Base-by-base conservation (phyloP, 1,140 invertebrate species). In the Drosophila chauvacae region DNA sequence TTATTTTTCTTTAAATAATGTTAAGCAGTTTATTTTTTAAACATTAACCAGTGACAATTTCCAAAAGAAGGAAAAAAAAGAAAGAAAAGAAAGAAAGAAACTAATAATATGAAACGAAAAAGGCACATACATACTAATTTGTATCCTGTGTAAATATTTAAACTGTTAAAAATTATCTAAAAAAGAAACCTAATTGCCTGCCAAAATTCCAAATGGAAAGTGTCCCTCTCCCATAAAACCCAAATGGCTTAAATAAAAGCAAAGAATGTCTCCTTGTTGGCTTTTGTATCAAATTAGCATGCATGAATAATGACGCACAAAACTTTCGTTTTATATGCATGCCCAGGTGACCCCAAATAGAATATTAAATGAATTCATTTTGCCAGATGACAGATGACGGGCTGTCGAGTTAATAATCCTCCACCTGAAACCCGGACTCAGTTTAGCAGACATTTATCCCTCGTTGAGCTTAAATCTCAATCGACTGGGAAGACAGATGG, bases 361-460 rank as follows among this genome's bases (percentile, higher is more conserved):
- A 72, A 72, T 72, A 60, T 28, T 72, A 60, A 72, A 72, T 60
- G 68, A 68, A 56, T 68, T 47, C 66, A 44, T 42, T 72, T 51
- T 71, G 37, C 35, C 45, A 20, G 28, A 35, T 60, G 55, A 71
- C 53, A 71, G 45, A 35, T 44, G 58, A 66, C 56, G 47, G 56
- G 56, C 16, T 45, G n/a, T 53, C n/a, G 13, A 44, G 61, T 69
- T 53, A 68, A 69, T 69, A 69, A 69, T 51, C 50, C 48, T 71
- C 44, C 55, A 55, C n/a, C 48, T 26, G 39, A 61, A 28, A 20
- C 5, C 35, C 35, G 45, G 11, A 26, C 60, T 20, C 65, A 51
- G 62, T 69, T 48, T 41, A 57, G 50, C 42, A 48, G 33, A 47
- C 69, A 50, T 71, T 72, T 71, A 72, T 71, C 69, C 48, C 10